Evolutionary conservation across 1,140 invertebrate species (phyloP), one percentile per base, ranked within the genome.

Genomic region (Nebria ingens): DNA sequence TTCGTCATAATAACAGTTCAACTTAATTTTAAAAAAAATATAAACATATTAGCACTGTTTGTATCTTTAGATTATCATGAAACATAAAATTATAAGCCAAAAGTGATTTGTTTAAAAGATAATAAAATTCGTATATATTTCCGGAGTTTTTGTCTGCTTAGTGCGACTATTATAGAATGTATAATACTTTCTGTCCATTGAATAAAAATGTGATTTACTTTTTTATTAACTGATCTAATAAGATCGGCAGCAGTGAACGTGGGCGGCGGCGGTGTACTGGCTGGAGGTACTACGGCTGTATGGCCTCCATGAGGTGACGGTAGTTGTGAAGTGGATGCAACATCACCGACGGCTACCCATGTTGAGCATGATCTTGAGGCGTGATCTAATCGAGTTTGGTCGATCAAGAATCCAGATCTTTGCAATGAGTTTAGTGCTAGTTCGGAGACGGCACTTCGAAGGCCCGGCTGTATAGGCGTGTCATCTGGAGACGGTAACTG

Each of bases 301-400:
- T 73, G 73, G 61, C 83, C 78, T 19, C 81, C 81, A 59, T 87
- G 84, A 0, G 84, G 84, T 29, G 84, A 86, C 2, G 85, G 85
- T 54, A 87, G 66, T 63, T 87, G 85, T 0, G 83, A 85, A 0
- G 80, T 83, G 15, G 82, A 82, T 1, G 79, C 77, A 1, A 84
- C 72, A 60, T 87, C 85, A 1, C 85, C 85, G 0, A 88, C 85
- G 1, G 87, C 88, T 0, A 91, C 89, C 87, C 89, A 91, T 0
- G 87, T 91, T 53, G 87, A 89, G 67, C 87, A 91, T 0, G 87
- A 90, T 1, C 89, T 77, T 0, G 87, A 90, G 0, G 85, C 81
- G 20, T 83, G 79, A 56, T 85, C 83, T 21, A 86, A 70, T 42
- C 76, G 72, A 1, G 76, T 72, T 52, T 79, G 74, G 58, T 81